Conservation (phyloP, 2,888 invertebrate species). For the Leptinotarsa peninsularis region DNA sequence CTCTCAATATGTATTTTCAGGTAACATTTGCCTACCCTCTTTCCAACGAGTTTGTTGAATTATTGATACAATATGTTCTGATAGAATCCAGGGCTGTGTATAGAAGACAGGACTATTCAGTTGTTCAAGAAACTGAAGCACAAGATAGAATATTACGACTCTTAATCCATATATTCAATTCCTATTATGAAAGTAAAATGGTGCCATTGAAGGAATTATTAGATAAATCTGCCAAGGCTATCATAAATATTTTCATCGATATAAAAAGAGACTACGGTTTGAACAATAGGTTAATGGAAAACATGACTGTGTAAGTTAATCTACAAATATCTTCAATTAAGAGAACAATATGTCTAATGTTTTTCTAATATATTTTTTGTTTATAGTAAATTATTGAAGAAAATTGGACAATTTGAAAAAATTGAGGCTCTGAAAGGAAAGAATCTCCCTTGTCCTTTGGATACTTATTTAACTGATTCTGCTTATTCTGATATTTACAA, state of each 20-base stretch:
- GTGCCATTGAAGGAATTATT: conserved; percentile 36
- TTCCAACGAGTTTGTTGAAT: conserved; percentile 44
- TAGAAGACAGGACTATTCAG: conserved; percentile 31
- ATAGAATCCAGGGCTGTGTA: conserved; percentile 55
- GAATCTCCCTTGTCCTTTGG: conserved; percentile 40
- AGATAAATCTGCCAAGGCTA: conserved; percentile 41
- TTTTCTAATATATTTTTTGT: no score
- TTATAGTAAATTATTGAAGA: conserved; percentile 45
- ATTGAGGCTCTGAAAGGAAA: conserved; percentile 41
- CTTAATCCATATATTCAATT: conserved; percentile 40
- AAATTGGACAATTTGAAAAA: conserved; percentile 41
- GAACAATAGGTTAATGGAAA: conserved; percentile 44
- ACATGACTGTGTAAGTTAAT: conserved; percentile 46
- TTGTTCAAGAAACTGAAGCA: conserved; percentile 35
- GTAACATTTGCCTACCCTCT: conserved; percentile 46
- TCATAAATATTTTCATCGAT: conserved; percentile 44
- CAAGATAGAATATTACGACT: conserved; percentile 42
- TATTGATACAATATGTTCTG: conserved; percentile 54
- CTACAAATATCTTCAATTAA: conserved; percentile 10
- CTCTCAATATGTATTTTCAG: conserved; percentile 41
- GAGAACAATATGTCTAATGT: background rate
- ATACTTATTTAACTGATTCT: conserved; percentile 39
- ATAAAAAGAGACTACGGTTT: conserved; percentile 39
- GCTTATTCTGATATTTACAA: conserved; percentile 36
- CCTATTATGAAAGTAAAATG: conserved; percentile 40